Base-by-base conservation (phyloP, 2,888 invertebrate genomes). In the Aporophyla lueneburgensis region DNA sequence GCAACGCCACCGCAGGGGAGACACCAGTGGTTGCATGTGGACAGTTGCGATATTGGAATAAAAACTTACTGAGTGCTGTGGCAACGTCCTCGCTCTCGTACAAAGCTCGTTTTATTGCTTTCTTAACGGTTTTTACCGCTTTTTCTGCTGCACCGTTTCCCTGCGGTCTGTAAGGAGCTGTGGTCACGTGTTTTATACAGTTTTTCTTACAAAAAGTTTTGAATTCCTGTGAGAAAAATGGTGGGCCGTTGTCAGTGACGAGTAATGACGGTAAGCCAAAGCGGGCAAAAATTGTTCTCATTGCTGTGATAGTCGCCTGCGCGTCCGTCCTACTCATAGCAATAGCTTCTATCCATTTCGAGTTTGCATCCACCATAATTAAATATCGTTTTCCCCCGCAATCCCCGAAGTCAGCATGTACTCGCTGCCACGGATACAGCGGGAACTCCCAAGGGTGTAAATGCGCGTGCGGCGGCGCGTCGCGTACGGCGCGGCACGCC, bases 301-400 rank as follows among this genome's bases (percentile, higher is more conserved):
- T 53, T 61, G 51, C 51, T 43, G 53, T 16, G 53, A 43, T 61
- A 33, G 58, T 56, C 21, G 58, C 69, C 12, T 69, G 58, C 21
- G 46, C 58, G 24, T 69, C 58, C 43, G 58, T 58, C 21, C 9
- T 70, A 49, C 58, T 46, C 59, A 61, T 70, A 16, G 59, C 49
- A n/a, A 61, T 61, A 27, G 70, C 59, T 40, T 70, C 33, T 59
- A 61, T 70, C 59, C 51, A 51, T 59, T 70, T 61, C 5, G 49
- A 70, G 46, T 59, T 27, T 12, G 70, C 70, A n/a, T 70, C 61
- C 1, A 70, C 51, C 59, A 51, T 53, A 19, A 62, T 62, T 61
- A 51, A 62, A 40, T 71, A 71, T 0, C 51, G 19, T 51, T 49
- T 33, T 27, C 21, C 66, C 4, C 33, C 14, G 33, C 14, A 66